Evolutionary conservation across 1,140 invertebrate species (phyloP), one percentile per base, ranked within the genome.

Genomic region (Drosophila subpulchrella): DNA sequence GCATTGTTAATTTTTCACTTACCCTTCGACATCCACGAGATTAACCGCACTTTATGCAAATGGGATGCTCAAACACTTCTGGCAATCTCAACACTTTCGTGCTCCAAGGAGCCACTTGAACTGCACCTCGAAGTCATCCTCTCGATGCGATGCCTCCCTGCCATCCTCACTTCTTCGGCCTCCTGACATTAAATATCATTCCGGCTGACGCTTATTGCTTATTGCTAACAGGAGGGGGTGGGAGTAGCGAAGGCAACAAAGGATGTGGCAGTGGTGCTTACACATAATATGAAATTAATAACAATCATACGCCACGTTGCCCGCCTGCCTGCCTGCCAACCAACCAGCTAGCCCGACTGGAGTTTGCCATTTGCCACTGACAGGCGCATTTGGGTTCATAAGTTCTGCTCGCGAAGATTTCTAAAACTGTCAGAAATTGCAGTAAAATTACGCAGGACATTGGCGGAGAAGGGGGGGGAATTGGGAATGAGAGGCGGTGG

Each of bases 341-440:
- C 46, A 36, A 42, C 17, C 70, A 42, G 62, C n/a, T 27, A 58
- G 39, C 17, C 48, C n/a, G 48, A 13, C 57, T 47, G 61, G 61
- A 32, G 27, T 34, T 59, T 46, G 61, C 80, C 85, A 89, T 81
- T 89, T 89, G 83, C 67, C 77, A 61, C 84, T 88, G 83, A 89
- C 83, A 88, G 80, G 75, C 72, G 76, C 84, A 88, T 83, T 84
- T 60, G 47, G 62, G 70, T 89, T 84, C 81, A 89, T 86, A 86
- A 86, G 75, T 86, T 79, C 79, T 80, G 75, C 54, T 88, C 79
- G 86, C 84, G 59, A 89, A 84, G 84, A 90, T 89, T 89, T 84
- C 84, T 89, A 83, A 89, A 72, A 82, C 84, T 89, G 84, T 89
- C 84, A 89, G 84, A 84, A 89, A 89, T 89, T 89, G 84, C 84